Evolutionary conservation across 1,140 invertebrate species (phyloP), one percentile per base, ranked within the genome.

Genomic region (Pseudomyrmex flavicornis): DNA sequence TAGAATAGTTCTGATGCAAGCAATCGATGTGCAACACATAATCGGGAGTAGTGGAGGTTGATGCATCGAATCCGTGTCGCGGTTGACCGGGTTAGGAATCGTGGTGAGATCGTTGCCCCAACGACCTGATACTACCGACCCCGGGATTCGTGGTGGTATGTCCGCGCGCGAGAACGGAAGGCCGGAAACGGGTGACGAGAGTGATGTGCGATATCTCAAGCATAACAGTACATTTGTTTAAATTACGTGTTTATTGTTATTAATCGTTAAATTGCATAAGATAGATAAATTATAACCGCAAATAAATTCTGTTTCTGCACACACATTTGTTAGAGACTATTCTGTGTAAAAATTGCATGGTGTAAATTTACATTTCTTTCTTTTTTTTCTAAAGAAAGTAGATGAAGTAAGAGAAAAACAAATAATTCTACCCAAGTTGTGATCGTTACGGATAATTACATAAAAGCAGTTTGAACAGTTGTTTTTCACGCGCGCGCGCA

Each of bases 71-170:
- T 88, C 82, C 84, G 90, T 91, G 91, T 87, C 89, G 89, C 85
- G 90, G 91, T 91, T 93, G 93, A 93, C 93, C 92, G 93, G 92
- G 91, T 94, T 94, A 92, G 91, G 90, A 93, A 92, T 93, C 92
- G 91, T 85, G 84, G 70, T 35, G 89, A 91, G 92, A 91, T 93
- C 93, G 84, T 92, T 90, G 92, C 84, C 91, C 93, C 89, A 89
- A 86, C 90, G 88, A 89, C 85, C 88, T 76, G 85, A 88, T 90
- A 88, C 84, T 74, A 52, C 44, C 76, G 69, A 80, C 46, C 66
- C 66, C 76, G 76, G 76, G 66, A 70, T 61, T 50, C 66, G 76
- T 59, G 54, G 54, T 35, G 76, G 66, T 80, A 80, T 72, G 68
- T 80, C 54, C 76, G 56, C 54, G 56, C 54, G 66, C 44, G 66